Evolutionary conservation across 2,113 vertebrate species (phyloP), one percentile per base, ranked within the genome.

Genomic region (Amphiprion ocellaris): DNA sequence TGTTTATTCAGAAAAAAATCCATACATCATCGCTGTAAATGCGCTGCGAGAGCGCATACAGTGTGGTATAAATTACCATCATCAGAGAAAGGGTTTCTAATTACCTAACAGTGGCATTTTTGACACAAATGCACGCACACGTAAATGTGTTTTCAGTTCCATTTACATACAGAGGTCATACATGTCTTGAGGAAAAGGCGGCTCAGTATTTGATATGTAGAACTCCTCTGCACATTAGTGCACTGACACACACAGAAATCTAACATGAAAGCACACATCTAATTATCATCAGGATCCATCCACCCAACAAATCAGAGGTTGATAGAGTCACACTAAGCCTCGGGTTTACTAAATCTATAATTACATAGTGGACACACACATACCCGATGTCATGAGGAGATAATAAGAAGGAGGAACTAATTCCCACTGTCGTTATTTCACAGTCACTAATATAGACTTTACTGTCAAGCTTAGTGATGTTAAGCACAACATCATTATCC

Each of bases 291-390:
- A 71, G 56, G 65, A 77, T 77, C 50, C 69, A 47, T 74, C 75
- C 67, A 77, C 77, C 76, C 77, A 58, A 74, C 87, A 81, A 87
- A 90, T 77, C 68, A 80, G 69, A 80, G 84, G 86, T 60, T 84
- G 78, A 84, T 74, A 75, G 71, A 87, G 79, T 85, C 81, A 66
- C 58, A 61, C 60, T 85, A 84, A 92, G 81, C 77, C 69, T 52
- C 30, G 33, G 81, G 74, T 87, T 87, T 83, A 74, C 79, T 77
- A 69, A 81, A 88, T 83, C 84, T 74, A 77, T 89, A 89, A 90
- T 86, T 79, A 84, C 74, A 83, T 64, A 62, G 75, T 85, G 70
- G 69, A 64, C 69, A 74, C 41, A 44, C 41, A 67, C 69, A 73
- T 73, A 64, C 54, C 33, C 33, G 60, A 33, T 75, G 63, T 74